Conservation (phyloP, 2,888 invertebrate species). For the Ichneumoninae sp. region DNA sequence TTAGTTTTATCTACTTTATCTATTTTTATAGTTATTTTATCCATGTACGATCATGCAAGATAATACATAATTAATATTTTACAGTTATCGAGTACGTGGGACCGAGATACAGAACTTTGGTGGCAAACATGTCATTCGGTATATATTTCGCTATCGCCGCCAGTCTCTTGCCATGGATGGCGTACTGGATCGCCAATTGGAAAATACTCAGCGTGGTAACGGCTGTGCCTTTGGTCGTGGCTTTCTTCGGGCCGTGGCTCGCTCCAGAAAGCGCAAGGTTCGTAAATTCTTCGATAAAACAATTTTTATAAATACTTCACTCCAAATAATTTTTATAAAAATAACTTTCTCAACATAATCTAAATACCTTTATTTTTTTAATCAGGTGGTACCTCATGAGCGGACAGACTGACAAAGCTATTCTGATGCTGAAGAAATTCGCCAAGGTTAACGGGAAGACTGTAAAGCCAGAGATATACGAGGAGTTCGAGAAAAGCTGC, state of each 20-base stretch:
- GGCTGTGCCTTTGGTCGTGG: slow-evolving; percentile 90
- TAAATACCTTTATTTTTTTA: slow-evolving; percentile 4
- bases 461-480: slow-evolving; percentile 90
- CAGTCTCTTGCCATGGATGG: slow-evolving; percentile 93
- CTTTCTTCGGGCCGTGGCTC: slow-evolving; percentile 90
- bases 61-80: slow-evolving; percentile 64
- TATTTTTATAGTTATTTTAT: background rate
- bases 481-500: slow-evolving; percentile 90
- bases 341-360: no score
- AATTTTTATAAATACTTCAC: background rate
- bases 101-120: slow-evolving; percentile 94
- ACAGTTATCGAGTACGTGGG: slow-evolving; percentile 95
- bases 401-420: slow-evolving; percentile 92
- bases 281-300: background rate
- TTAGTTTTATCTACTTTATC: no score
- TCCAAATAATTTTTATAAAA: background rate
- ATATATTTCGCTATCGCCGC: slow-evolving; percentile 94
- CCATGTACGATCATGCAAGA: background rate
- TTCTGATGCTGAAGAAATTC: slow-evolving; percentile 92
- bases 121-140: slow-evolving; percentile 96
- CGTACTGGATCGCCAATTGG: slow-evolving; percentile 93
- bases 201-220: slow-evolving; percentile 90
- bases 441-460: slow-evolving; percentile 91
- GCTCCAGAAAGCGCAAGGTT: slow-evolving; percentile 93
- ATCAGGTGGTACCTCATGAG: slow-evolving; percentile 93